Base-by-base conservation (phyloP, 2,113 vertebrate species). In the Pygoscelis antarcticus region DNA sequence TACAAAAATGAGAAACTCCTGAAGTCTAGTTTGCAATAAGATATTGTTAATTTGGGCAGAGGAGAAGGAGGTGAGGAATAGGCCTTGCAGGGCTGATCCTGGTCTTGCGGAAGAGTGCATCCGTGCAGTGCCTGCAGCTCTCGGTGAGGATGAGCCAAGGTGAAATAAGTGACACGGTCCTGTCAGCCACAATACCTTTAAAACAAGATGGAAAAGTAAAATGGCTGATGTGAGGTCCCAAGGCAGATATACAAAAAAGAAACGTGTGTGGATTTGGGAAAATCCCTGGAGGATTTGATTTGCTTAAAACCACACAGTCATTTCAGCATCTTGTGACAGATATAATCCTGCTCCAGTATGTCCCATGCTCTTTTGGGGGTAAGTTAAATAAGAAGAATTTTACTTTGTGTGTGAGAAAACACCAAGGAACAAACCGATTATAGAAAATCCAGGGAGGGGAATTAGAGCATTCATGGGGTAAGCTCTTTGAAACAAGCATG, bases 391-490 rank as follows among this genome's bases (percentile, higher is more conserved):
- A 44, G 71, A 49, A 62, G 46, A 90, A 83, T 97, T 87, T 91
- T 83, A 68, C 65, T 85, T 46, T 42, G 54, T 91, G 54, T 90
- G 60, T 86, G 81, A 87, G 70, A 90, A 96, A 96, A 82, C 40
- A 84, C 30, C 61, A 91, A 96, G 64, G 75, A 92, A 95, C 74
- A 93, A 96, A 93, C 86, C 86, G 88, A 91, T 97, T 97, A 94
- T 3, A 64, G 81, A 86, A 96, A 97, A 97, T 90, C 90, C 87
- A 70, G 34, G 57, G 82, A 95, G 36, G 79, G 47, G 93, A 93
- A 97, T 97, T 97, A 96, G 38, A 62, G 42, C 52, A n/a, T 89
- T 97, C 60, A 66, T 46, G 62, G 71, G 29, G 38, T 97, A 98
- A 97, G 84, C 90, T 94, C 76, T 79, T 93, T 93, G 95, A 90